Conservation (phyloP, 2,888 invertebrate species). For the Hirudinaria manillensis region DNA sequence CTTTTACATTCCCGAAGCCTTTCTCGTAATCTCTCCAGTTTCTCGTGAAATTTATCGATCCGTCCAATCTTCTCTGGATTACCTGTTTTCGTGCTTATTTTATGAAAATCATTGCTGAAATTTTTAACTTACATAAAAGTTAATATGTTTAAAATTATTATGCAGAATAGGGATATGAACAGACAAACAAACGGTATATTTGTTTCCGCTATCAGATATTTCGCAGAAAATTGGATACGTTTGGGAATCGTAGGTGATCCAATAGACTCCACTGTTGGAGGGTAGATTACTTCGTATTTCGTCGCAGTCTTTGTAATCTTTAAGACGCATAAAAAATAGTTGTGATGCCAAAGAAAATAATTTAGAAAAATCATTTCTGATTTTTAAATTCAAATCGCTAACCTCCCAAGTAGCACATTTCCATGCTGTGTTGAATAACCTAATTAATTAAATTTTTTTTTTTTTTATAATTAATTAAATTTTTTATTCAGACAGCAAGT, state of each 20-base stretch:
- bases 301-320: not conserved
- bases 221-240: not conserved
- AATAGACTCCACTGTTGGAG: not conserved
- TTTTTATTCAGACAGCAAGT: too few species aligned
- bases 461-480: not conserved
- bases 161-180: not conserved
- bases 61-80: conserved; percentile 7
- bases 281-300: not conserved
- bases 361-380: not conserved
- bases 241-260: not conserved
- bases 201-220: not conserved
- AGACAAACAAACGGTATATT: not conserved
- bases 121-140: not conserved
- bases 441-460: not conserved
- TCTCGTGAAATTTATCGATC: not conserved
- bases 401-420: conserved; percentile 10
- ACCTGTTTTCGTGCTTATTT: not conserved
- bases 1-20: not conserved
- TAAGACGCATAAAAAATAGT: too few species aligned
- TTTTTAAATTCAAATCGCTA: not conserved
- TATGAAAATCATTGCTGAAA: too few species aligned
- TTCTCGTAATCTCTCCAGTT: not conserved
- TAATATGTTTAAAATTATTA: not conserved
- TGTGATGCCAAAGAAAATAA: not conserved
- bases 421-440: not conserved